These are phyloP conservation scores for Xylophagus ater DNA, from an alignment of 2,888 invertebrate genomes.

Conservation along the genomic window DNA sequence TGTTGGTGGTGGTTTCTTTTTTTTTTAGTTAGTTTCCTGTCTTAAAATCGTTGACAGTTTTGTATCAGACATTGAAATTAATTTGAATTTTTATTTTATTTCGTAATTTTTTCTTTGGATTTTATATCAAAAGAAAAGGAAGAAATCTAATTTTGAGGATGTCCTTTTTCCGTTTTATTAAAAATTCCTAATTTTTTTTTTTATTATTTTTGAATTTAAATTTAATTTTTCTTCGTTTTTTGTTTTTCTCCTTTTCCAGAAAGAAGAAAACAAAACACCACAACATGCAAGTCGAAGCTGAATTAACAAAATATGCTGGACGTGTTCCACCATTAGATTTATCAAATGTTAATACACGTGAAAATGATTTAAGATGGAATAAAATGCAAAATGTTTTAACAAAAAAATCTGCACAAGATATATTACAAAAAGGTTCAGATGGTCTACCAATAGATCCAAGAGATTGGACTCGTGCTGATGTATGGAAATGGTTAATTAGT, in stretches of 20 bases:
- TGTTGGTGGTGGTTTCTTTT: too few species aligned
- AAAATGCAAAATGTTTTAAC: slow-evolving; percentile 16
- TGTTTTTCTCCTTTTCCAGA: slow-evolving; percentile 7
- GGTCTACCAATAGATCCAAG: slow-evolving; percentile 51
- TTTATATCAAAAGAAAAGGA: too few species aligned
- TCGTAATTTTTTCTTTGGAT: too few species aligned
- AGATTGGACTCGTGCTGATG: slow-evolving; percentile 58
- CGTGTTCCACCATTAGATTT: slow-evolving; percentile 37
- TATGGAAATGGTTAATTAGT: slow-evolving; percentile 51
- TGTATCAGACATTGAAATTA: too few species aligned
- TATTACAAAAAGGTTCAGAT: slow-evolving; percentile 26
- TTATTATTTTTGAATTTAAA: too few species aligned
- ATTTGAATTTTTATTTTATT: too few species aligned
- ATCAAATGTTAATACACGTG: slow-evolving; percentile 30
- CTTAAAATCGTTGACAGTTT: too few species aligned
- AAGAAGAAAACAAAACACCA: slow-evolving; percentile 11
- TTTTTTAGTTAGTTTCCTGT: too few species aligned
- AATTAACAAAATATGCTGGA: slow-evolving; percentile 33
- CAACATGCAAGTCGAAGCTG: slow-evolving; percentile 35
- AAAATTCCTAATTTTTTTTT: too few species aligned
- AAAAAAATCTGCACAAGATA: slow-evolving; percentile 17
- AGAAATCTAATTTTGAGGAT: too few species aligned
- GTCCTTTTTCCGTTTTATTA: too few species aligned
- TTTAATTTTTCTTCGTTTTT: slow-evolving; percentile 5
- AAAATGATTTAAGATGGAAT: slow-evolving; percentile 26